These are phyloP conservation scores for Adela reaumurella DNA, from an alignment of 2,888 invertebrate species.

Conservation along the genomic window DNA sequence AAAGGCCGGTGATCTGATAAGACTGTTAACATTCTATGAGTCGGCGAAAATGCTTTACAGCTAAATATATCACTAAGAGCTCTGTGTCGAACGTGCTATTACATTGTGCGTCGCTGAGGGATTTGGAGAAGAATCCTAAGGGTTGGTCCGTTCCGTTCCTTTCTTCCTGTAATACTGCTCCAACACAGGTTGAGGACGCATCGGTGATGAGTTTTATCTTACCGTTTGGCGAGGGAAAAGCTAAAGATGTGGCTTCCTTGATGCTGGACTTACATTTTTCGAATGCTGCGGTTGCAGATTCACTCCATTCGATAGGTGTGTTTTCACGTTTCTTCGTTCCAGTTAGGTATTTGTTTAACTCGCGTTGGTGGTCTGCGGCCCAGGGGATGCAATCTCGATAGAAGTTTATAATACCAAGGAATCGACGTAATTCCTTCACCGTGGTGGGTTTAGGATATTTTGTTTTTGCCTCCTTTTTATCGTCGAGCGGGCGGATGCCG, in stretches of 20 bases:
- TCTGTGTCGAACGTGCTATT: conserved; percentile 4
- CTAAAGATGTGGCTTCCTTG: neutral
- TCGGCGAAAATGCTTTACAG: conserved; percentile 4
- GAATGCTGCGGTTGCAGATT: neutral
- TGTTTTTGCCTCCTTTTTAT: conserved; percentile 8
- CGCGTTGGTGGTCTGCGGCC: conserved; percentile 5
- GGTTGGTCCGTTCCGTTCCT: neutral
- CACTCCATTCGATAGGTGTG: conserved; percentile 1
- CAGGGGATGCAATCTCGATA: conserved; percentile 5
- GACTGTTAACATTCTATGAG: conserved; percentile 5
- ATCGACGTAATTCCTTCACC: conserved; percentile 10
- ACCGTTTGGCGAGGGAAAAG: neutral
- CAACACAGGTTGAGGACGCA: neutral
- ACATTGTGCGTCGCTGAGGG: neutral
- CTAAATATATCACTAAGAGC: conserved; percentile 1
- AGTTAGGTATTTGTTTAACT: conserved; percentile 1
- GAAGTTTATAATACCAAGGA: conserved; percentile 12
- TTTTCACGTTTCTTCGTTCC: conserved; percentile 4
- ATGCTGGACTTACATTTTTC: neutral
- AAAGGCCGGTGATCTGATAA: conserved; percentile 12
- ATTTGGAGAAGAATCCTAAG: conserved; percentile 3
- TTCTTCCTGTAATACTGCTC: conserved; percentile 1
- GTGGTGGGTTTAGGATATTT: conserved; percentile 9
- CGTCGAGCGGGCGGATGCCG: conserved; percentile 37
- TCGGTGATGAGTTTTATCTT: conserved; percentile 1